Conservation (phyloP, 2,113 vertebrate species). For the Xyliphius kryptos region DNA sequence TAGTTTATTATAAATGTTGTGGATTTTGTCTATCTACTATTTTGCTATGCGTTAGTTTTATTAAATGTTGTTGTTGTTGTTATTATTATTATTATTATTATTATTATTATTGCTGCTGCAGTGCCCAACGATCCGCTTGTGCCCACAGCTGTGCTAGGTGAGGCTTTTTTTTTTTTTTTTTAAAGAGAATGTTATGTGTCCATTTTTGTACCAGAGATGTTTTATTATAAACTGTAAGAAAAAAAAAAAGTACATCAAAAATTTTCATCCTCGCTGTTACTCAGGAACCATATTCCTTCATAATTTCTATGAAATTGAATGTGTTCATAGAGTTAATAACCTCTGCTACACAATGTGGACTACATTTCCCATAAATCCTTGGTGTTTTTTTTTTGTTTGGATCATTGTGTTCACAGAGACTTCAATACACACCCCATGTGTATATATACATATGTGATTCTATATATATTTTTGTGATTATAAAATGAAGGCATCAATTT, state of each 20-base stretch:
- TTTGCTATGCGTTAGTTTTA: no score
- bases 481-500: no score
- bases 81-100: background rate
- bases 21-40: no score
- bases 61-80: no score
- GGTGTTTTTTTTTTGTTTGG: slow-evolving; percentile 12
- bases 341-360: slow-evolving; percentile 40
- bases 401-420: slow-evolving; percentile 21
- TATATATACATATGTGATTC: no score
- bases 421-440: no score
- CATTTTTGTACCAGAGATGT: slow-evolving; percentile 51
- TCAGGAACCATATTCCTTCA: no score
- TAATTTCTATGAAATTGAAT: background rate
- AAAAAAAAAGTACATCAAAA: no score
- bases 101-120: slow-evolving; percentile 78
- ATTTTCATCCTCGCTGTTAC: no score
- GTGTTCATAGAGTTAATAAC: background rate
- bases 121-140: slow-evolving; percentile 98
- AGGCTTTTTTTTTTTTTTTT: slow-evolving; percentile 61
- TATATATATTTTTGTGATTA: no score
- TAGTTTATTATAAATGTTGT: no score
- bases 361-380: slow-evolving; percentile 64
- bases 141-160: slow-evolving; percentile 98
- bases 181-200: slow-evolving; percentile 14
- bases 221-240: slow-evolving; percentile 6